phyloP scores from a whole-genome alignment of 2,797 vertebrate species.

The Mormyrops boulengeri region DNA sequence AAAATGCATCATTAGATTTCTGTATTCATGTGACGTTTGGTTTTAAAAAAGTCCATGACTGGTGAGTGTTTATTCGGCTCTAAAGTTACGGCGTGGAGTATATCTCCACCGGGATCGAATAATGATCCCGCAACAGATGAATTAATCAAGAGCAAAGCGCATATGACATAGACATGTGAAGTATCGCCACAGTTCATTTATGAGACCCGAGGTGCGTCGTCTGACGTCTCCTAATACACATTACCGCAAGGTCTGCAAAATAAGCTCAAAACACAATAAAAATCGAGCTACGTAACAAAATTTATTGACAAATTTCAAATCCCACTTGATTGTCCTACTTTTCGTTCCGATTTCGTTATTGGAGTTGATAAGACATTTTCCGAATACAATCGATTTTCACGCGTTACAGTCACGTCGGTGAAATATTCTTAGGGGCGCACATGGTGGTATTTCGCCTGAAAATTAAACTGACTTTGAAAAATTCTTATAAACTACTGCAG shows the following conservation, averaged over 20 bases:
- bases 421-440: neutral
- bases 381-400: constrained; percentile 1
- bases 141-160: constrained; percentile 94
- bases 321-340: neutral
- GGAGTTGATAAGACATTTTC: neutral
- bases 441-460: neutral
- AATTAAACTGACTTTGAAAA: constrained; percentile 1
- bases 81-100: constrained; percentile 77
- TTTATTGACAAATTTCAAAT: neutral
- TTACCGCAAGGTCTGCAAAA: neutral
- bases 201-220: constrained; percentile 25
- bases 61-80: constrained; percentile 88
- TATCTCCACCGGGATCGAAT: constrained; percentile 80
- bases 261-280: constrained; percentile 17
- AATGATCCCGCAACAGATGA: constrained; percentile 71
- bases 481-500: constrained; percentile 14
- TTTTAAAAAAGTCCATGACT: constrained; percentile 63
- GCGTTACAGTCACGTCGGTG: neutral
- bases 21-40: neutral
- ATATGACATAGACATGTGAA: constrained; percentile 62
- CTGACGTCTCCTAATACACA: neutral
- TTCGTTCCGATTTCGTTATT: neutral
- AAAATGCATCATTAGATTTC: neutral
- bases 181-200: constrained; percentile 40
- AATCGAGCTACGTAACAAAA: constrained; percentile 51